Conservation (phyloP, 2,113 vertebrate species). For the Psephotus haematonotus region DNA sequence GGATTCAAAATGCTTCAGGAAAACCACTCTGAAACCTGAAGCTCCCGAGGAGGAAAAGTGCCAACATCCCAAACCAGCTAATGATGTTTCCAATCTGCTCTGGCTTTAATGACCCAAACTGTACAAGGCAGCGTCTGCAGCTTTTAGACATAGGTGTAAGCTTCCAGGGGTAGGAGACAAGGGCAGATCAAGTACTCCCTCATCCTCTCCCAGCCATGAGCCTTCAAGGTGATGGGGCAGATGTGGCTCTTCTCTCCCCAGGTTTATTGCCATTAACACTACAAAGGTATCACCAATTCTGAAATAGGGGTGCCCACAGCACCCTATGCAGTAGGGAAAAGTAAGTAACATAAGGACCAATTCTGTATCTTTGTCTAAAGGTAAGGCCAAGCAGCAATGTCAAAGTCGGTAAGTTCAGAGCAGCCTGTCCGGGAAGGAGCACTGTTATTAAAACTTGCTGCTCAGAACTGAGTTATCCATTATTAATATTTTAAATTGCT, state of each 20-base stretch:
- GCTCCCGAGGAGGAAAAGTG: neutral
- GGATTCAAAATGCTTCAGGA: neutral
- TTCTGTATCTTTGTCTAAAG: neutral
- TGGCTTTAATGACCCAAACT: neutral
- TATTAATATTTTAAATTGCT: slow-evolving; percentile 48
- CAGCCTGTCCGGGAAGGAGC: neutral
- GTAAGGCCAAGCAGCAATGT: neutral
- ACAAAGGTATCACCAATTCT: neutral
- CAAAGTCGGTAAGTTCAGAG: neutral
- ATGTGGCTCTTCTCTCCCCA: neutral
- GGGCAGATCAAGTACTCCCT: neutral
- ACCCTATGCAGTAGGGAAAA: neutral
- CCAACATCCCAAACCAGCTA: neutral
- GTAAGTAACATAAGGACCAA: rapidly evolving
- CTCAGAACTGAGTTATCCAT: slow-evolving; percentile 13
- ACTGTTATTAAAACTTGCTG: neutral
- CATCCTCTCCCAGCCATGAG: rapidly evolving
- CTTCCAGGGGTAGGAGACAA: neutral
- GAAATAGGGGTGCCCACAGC: neutral
- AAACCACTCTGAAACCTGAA: neutral
- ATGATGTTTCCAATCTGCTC: rapidly evolving
- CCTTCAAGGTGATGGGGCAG: neutral
- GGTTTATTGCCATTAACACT: neutral
- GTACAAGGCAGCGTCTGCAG: neutral
- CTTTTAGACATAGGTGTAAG: neutral